Evolutionary conservation across 2,888 invertebrate genomes (phyloP).

Genomic region (Maniola hyperantus): DNA sequence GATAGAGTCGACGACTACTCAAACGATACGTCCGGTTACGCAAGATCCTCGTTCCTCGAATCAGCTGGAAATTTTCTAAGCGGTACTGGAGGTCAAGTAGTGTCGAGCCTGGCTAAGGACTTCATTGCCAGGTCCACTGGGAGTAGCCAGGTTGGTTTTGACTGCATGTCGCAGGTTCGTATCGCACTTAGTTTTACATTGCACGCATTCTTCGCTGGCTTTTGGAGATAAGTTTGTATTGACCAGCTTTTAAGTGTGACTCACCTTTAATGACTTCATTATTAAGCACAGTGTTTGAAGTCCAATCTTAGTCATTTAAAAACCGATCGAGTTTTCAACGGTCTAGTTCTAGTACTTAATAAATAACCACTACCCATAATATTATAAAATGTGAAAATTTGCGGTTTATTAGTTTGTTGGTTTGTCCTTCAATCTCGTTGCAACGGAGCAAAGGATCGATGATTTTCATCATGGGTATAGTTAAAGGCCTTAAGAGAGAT

Average conservation of each 20-base stretch:
- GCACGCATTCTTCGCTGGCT: slow-evolving; percentile 52
- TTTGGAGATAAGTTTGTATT: slow-evolving; percentile 30
- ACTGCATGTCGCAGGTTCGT: slow-evolving; percentile 80
- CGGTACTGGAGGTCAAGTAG: slow-evolving; percentile 77
- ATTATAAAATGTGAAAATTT: too few relatives aligned
- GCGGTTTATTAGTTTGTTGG: too few relatives aligned
- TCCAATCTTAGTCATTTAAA: too few relatives aligned
- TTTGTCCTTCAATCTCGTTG: too few relatives aligned
- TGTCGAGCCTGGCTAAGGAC: slow-evolving; percentile 85
- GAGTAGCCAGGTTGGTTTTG: slow-evolving; percentile 86
- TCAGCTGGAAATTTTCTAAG: slow-evolving; percentile 70
- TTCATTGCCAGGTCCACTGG: slow-evolving; percentile 86
- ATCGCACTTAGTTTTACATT: slow-evolving; percentile 60
- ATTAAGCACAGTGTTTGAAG: too few relatives aligned
- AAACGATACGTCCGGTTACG: slow-evolving; percentile 60
- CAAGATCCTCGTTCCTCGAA: slow-evolving; percentile 65
- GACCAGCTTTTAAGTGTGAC: slow-evolving; percentile 26
- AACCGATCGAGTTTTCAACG: too few relatives aligned
- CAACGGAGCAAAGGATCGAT: too few relatives aligned
- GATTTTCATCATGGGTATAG: too few relatives aligned
- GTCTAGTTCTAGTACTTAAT: too few relatives aligned
- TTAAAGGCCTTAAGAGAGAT: too few relatives aligned
- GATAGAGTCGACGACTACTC: slow-evolving; percentile 57
- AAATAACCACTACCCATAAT: too few relatives aligned
- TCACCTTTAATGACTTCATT: slow-evolving; percentile 26